A percentile compares a stretch with the other conserved stretches of the same genome.
Evolutionary conservation across 1,140 invertebrate species (phyloP).

Genomic region (Ooceraea biroi): DNA sequence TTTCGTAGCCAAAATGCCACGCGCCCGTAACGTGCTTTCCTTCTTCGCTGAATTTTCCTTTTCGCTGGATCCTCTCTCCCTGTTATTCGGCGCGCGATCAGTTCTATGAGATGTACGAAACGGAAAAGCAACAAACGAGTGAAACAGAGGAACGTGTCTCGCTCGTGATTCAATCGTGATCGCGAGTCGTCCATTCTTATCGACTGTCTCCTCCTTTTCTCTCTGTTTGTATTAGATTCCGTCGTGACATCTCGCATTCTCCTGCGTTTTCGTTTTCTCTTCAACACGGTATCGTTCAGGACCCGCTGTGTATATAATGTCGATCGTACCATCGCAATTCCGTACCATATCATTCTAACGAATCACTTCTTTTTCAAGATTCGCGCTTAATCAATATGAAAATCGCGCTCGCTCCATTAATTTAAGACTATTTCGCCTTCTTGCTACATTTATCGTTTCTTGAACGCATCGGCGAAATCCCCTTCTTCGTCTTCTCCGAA

Average conservation of each 20-base stretch:
- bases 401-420: neutral
- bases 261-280: neutral
- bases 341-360: no score
- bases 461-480: constrained; percentile 12
- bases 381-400: constrained; percentile 34
- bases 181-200: neutral
- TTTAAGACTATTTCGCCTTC: neutral
- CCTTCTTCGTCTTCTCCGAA: constrained; percentile 16
- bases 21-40: constrained; percentile 49
- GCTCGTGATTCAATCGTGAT: constrained; percentile 36
- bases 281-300: constrained; percentile 7
- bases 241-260: neutral
- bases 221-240: neutral
- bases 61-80: constrained; percentile 1
- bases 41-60: neutral
- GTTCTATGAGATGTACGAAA: constrained; percentile 42
- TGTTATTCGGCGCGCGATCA: constrained; percentile 23
- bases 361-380: constrained; percentile 12
- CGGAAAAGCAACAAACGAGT: constrained; percentile 56
- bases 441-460: neutral
- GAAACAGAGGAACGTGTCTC: constrained; percentile 49
- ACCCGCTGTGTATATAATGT: neutral
- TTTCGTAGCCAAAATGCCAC: constrained; percentile 59
- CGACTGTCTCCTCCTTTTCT: neutral
- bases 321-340: constrained; percentile 15